A percentile compares a stretch with the other conserved stretches of the same genome.
Conservation (phyloP, 2,797 vertebrate genomes). For the Anguilla pacifica region DNA sequence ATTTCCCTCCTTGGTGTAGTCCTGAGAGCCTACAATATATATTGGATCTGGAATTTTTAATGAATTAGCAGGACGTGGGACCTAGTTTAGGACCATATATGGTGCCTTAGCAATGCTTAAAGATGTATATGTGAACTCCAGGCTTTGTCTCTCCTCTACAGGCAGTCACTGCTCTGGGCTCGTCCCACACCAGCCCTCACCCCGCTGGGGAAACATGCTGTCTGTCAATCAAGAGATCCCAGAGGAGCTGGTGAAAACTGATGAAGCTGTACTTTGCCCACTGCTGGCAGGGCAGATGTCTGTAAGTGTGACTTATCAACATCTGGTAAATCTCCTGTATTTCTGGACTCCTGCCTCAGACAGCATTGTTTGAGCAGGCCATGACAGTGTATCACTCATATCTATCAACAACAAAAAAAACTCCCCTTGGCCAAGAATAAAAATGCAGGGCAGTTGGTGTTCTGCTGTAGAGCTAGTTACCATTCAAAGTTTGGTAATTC, state of each 20-base stretch:
- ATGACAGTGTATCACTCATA: neutral
- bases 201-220: slow-evolving; percentile 72
- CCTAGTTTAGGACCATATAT: neutral
- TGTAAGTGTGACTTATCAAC: slow-evolving; percentile 60
- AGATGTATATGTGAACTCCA: neutral
- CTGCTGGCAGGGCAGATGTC: slow-evolving; percentile 79
- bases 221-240: slow-evolving; percentile 80
- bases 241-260: slow-evolving; percentile 66
- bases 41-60: neutral
- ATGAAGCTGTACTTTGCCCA: slow-evolving; percentile 68
- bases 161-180: slow-evolving; percentile 72
- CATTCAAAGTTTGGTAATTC: no score
- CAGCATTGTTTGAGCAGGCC: neutral
- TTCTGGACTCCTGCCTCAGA: neutral
- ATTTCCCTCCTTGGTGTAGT: no score
- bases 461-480: no score
- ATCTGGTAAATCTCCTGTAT: neutral
- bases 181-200: slow-evolving; percentile 65
- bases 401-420: no score
- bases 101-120: neutral
- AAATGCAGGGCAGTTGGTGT: no score
- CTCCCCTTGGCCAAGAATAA: no score
- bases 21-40: no score
- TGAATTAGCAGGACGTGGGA: neutral
- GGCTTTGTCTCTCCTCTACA: slow-evolving; percentile 40